Evolutionary conservation across 2,113 vertebrate species (phyloP).

Genomic region (Trichomycterus rosablanca): DNA sequence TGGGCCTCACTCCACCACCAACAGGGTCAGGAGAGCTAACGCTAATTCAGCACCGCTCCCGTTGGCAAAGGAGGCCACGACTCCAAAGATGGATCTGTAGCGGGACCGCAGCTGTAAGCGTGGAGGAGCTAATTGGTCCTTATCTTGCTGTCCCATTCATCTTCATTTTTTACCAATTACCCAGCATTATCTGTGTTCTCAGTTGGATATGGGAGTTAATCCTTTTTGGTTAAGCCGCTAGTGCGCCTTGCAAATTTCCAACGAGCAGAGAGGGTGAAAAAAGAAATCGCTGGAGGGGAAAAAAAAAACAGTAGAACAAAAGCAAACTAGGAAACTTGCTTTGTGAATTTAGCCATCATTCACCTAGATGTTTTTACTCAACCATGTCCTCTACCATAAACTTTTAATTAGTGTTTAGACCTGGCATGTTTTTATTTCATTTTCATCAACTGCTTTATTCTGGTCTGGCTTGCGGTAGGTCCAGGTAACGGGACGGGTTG

Average conservation of each 20-base stretch:
- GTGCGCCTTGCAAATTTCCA: constrained; percentile 98
- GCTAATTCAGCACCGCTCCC: constrained; percentile 79
- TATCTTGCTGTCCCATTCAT: constrained; percentile 99
- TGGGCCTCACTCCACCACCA: constrained; percentile 74
- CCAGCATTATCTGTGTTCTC: constrained; percentile 99
- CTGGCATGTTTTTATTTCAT: too few relatives aligned
- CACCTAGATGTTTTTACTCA: too few relatives aligned
- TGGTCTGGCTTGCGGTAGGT: too few relatives aligned
- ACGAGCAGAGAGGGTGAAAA: constrained; percentile 50
- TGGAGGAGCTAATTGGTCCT: constrained; percentile 99
- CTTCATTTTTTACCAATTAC: constrained; percentile 99
- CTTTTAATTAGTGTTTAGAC: too few relatives aligned
- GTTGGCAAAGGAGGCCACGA: constrained; percentile 81
- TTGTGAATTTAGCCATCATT: too few relatives aligned
- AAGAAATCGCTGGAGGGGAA: constrained; percentile 49
- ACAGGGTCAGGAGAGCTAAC: constrained; percentile 78
- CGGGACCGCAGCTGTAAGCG: constrained; percentile 99
- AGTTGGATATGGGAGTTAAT: constrained; percentile 99
- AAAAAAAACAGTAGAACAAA: constrained; percentile 65
- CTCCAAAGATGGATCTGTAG: constrained; percentile 95
- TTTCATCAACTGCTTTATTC: too few relatives aligned
- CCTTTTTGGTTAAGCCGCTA: constrained; percentile 99
- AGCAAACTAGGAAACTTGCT: too few relatives aligned
- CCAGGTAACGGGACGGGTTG: too few relatives aligned
- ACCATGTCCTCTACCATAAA: too few relatives aligned